Evolutionary conservation across 37 sponge, comb jelly and placozoan genomes (phyloP).

Genomic region (Beroe ovata): DNA sequence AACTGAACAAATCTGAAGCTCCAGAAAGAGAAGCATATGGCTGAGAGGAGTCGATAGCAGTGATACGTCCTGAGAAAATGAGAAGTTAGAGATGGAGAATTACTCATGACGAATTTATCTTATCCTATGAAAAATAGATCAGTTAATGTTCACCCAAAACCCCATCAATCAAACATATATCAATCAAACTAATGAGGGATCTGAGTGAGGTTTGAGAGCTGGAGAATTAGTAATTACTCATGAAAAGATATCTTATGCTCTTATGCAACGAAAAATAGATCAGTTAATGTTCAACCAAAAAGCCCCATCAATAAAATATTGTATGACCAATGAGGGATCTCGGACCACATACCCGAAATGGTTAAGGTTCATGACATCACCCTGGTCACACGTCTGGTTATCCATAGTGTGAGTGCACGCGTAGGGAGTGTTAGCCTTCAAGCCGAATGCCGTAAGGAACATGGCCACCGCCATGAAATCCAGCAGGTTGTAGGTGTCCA

Average conservation of each 20-base stretch:
- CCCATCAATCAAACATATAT: too few relatives aligned
- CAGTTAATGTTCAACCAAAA: too few relatives aligned
- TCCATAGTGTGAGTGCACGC: background rate
- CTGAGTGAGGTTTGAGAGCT: too few relatives aligned
- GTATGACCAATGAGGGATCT: too few relatives aligned
- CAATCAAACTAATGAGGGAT: too few relatives aligned
- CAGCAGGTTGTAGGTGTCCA: conserved; percentile 37
- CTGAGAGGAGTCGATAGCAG: conserved; percentile 39
- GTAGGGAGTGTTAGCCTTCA: conserved; percentile 25
- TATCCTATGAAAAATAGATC: too few relatives aligned
- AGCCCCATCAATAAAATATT: too few relatives aligned
- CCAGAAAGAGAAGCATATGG: conserved; percentile 46
- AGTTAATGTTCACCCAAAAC: too few relatives aligned
- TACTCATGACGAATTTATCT: too few relatives aligned
- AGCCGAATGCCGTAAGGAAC: conserved; percentile 27
- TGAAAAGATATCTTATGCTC: too few relatives aligned
- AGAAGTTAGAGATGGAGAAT: background rate
- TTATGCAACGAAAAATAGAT: too few relatives aligned
- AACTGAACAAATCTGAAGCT: conserved; percentile 56
- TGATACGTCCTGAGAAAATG: conserved; percentile 27
- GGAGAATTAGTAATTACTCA: too few relatives aligned
- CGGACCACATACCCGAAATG: conserved; percentile 61
- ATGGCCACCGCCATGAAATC: conserved; percentile 41
- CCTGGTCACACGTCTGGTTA: background rate
- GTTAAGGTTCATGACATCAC: conserved; percentile 32